These are phyloP conservation scores for Myotis planiceps DNA, from an alignment of 2,797 vertebrate genomes.

Conservation along the genomic window DNA sequence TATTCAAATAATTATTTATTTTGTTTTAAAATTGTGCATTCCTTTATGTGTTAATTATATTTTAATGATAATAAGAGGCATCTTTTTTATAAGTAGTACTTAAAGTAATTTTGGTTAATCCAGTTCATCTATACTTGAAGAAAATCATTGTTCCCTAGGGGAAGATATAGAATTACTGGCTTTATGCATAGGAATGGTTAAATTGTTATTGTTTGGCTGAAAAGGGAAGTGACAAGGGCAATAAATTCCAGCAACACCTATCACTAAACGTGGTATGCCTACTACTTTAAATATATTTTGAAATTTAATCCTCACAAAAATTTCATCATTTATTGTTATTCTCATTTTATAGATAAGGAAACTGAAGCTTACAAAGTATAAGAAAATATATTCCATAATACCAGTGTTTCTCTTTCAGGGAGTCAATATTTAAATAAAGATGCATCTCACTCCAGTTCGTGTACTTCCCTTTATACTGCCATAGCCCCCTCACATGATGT, in stretches of 20 bases:
- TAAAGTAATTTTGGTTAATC: not conserved
- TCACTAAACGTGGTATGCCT: not conserved
- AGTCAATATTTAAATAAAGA: not conserved
- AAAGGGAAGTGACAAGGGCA: not conserved
- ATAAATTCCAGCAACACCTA: not conserved
- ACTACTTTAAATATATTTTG: not conserved
- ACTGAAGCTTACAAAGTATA: not conserved
- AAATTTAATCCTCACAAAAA: slow-evolving; percentile 16
- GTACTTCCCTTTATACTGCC: not conserved
- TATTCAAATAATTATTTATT: not conserved
- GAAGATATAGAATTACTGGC: not conserved
- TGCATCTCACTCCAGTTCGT: not conserved
- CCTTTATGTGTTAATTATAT: not conserved
- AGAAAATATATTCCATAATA: not conserved
- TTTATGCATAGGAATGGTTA: not conserved
- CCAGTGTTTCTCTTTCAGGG: not conserved
- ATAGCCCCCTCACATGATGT: not conserved
- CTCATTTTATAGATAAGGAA: not conserved
- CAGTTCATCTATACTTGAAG: not conserved
- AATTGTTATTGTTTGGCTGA: not conserved
- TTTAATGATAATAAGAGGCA: not conserved
- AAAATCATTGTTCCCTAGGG: not conserved
- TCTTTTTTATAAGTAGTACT: not conserved
- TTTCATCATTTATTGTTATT: not conserved
- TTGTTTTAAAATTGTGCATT: not conserved